Evolutionary conservation across 1,140 invertebrate genomes (phyloP).

Genomic region (Heliconius himera): DNA sequence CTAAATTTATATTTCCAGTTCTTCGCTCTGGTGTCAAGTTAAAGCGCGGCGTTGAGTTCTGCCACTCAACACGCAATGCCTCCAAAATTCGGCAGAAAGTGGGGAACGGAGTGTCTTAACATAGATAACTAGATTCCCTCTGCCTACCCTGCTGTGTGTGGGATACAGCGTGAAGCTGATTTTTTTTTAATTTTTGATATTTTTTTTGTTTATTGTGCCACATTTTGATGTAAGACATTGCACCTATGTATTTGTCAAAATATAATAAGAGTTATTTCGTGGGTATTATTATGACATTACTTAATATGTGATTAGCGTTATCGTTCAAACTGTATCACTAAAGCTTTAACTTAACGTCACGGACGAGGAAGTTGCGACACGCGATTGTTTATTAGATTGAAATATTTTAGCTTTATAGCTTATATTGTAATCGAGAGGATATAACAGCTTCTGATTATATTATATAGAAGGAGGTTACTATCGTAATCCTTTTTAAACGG

Average conservation of each 20-base stretch:
- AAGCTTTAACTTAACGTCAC: conserved; percentile 12
- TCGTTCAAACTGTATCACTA: neutral
- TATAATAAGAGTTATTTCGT: neutral
- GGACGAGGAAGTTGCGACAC: neutral
- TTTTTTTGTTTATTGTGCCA: no score
- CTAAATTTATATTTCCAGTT: no score
- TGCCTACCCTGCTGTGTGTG: no score
- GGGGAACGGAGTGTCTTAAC: no score
- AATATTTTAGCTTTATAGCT: neutral
- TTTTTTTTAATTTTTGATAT: no score
- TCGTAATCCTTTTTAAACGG: neutral
- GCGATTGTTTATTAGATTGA: neutral
- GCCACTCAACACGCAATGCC: no score
- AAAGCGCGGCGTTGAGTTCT: no score
- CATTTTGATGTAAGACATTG: no score
- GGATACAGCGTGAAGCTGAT: no score
- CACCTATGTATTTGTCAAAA: neutral
- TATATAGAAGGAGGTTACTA: neutral
- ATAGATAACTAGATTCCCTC: no score
- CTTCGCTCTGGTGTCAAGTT: no score
- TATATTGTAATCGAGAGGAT: neutral
- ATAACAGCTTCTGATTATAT: neutral
- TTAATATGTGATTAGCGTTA: conserved; percentile 8
- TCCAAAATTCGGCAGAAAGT: no score
- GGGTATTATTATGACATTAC: conserved; percentile 1